Base-by-base conservation (phyloP, 1,140 invertebrate species). In the Aphelinus atriplicis region DNA sequence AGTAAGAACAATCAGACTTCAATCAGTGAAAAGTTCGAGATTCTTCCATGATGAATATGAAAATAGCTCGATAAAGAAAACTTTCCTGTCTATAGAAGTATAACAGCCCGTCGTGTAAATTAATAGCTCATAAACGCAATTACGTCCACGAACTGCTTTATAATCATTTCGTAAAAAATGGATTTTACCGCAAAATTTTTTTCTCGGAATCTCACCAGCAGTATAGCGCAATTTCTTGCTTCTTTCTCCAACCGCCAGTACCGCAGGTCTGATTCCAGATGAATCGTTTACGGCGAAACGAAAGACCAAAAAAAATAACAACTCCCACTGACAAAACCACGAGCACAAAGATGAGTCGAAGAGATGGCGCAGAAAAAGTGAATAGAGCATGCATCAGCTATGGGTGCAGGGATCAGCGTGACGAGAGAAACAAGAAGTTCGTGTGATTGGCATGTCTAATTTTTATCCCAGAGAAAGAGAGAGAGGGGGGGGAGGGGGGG, bases 361-460 rank as follows among this genome's bases (percentile, higher is more conserved):
- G 48, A 65, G 10, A 48, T 51, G 48, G 4, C 1, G 42, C 26
- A 26, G 26, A 26, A 26, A 55, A 48, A 26, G 26, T 9, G 7
- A 7, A n/a, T 3, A 66, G 64, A 7, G 26, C n/a, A 26, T 26
- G 26, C 26, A 26, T 26, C 26, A 26, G 26, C 26, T 26, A 26
- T 46, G n/a, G 57, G 26, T 64, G 46, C 1, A 46, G 3, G 45
- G 7, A 64, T 9, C 43, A 56, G 70, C n/a, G 51, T 43, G 47
- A 58, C 46, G 56, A 60, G 9, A 6, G 57, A 61, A 3, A 26
- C 26, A 26, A 10, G 55, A 10, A 57, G n/a, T 5, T 2, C 45
- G 76, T 65, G 58, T 76, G 70, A 74, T 71, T 71, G 69, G 67
- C 78, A 71, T 53, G 58, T 7, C 26, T 61, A 78, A 78, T 82